These are phyloP conservation scores for Chrysemys picta DNA, from an alignment of 2,113 vertebrate species.

Conservation along the genomic window DNA sequence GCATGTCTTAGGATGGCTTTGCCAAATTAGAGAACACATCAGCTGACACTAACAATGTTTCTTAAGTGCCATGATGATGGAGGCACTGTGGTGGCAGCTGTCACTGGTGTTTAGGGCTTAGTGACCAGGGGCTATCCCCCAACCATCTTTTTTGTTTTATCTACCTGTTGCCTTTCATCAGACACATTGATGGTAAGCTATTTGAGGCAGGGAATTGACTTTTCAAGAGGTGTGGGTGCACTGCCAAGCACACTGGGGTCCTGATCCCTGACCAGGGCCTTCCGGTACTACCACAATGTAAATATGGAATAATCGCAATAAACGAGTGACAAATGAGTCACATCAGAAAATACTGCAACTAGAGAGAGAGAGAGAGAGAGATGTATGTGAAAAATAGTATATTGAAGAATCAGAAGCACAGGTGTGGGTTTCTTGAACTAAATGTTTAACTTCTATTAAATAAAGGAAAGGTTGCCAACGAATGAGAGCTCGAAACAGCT, in stretches of 20 bases:
- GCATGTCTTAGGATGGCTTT: not conserved
- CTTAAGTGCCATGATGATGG: not conserved
- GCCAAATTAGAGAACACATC: not conserved
- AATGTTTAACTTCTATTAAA: not conserved
- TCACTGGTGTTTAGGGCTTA: not conserved
- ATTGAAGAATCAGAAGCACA: not conserved
- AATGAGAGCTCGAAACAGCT: not conserved
- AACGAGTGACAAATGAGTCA: not conserved
- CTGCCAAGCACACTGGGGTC: not conserved
- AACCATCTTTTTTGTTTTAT: not conserved
- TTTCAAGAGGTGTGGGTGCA: not conserved
- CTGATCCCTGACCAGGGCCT: not conserved
- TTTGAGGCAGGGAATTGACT: not conserved
- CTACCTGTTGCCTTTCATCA: not conserved
- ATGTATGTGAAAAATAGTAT: accelerated
- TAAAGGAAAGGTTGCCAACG: not conserved
- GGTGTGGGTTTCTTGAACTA: not conserved
- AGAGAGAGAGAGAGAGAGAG: not conserved
- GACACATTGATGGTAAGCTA: not conserved
- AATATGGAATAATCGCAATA: not conserved
- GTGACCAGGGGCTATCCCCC: not conserved
- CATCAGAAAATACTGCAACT: not conserved
- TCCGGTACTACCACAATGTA: accelerated
- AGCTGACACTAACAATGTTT: not conserved
- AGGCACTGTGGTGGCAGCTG: not conserved